Evolutionary conservation across 1,140 invertebrate species (phyloP).

Genomic region (Zaprionus davidi): DNA sequence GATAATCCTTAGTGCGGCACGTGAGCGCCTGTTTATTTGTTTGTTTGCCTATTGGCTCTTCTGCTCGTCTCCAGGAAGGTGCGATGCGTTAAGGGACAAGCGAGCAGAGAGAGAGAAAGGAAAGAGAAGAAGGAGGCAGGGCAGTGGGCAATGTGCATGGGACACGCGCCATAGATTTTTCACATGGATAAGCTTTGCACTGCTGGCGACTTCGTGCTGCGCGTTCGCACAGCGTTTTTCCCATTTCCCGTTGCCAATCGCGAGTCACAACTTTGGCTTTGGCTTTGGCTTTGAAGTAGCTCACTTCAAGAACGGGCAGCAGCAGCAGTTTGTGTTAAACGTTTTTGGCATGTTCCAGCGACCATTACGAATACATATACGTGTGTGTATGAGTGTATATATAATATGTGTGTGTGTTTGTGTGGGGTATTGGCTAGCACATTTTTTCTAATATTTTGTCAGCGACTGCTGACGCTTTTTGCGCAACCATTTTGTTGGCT

Average conservation of each 20-base stretch:
- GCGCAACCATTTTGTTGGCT: conserved; percentile 77
- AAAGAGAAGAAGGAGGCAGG: background rate
- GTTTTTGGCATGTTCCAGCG: conserved; percentile 66
- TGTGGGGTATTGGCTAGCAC: conserved; percentile 32
- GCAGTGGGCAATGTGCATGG: conserved; percentile 50
- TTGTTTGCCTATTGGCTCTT: conserved; percentile 47
- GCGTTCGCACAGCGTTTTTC: conserved; percentile 25
- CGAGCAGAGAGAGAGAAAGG: background rate
- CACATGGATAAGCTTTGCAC: conserved; percentile 74
- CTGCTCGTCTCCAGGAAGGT: conserved; percentile 52
- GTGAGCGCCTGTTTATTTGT: conserved; percentile 66
- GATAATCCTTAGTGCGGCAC: conserved; percentile 72
- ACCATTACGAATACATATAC: conserved; percentile 45
- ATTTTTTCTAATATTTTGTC: conserved; percentile 74
- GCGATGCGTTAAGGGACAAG: conserved; percentile 67
- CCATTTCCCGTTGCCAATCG: conserved; percentile 35
- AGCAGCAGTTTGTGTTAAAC: conserved; percentile 49
- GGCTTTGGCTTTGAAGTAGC: conserved; percentile 52
- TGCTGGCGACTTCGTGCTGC: conserved; percentile 42
- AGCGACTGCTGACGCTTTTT: conserved; percentile 76
- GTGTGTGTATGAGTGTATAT: conserved; percentile 7
- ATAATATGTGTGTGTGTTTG: conserved; percentile 20
- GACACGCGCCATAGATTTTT: conserved; percentile 77
- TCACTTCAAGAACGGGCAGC: conserved; percentile 26
- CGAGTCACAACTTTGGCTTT: conserved; percentile 48